Evolutionary conservation across 1,140 invertebrate genomes (phyloP).

Genomic region (Zaprionus vittiger): DNA sequence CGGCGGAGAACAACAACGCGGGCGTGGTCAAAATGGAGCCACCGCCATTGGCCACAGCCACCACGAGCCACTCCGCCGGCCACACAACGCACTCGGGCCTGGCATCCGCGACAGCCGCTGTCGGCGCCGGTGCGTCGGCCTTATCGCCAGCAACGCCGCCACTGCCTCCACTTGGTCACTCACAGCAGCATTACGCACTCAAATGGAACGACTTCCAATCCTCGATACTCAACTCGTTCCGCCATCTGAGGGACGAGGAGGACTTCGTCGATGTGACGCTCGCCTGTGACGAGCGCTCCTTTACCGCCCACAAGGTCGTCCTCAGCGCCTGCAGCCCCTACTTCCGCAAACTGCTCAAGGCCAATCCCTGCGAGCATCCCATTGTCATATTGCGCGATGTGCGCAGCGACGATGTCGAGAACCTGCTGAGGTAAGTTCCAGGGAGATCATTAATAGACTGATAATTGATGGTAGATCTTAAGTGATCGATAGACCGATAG

Average conservation of each 20-base stretch:
- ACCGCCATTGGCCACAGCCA: slow-evolving; percentile 77
- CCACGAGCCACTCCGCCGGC: slow-evolving; percentile 35
- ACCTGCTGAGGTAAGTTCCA: slow-evolving; percentile 89
- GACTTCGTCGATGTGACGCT: slow-evolving; percentile 96
- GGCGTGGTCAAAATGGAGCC: slow-evolving; percentile 84
- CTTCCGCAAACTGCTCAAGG: slow-evolving; percentile 94
- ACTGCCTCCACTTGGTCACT: slow-evolving; percentile 42
- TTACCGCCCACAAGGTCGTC: slow-evolving; percentile 96
- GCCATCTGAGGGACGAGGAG: slow-evolving; percentile 92
- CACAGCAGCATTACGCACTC: slow-evolving; percentile 93
- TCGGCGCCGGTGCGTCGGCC: slow-evolving; percentile 57
- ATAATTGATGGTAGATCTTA: not conserved
- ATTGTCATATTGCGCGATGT: slow-evolving; percentile 96
- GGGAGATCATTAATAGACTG: not conserved
- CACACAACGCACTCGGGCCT: slow-evolving; percentile 40
- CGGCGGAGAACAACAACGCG: slow-evolving; percentile 83
- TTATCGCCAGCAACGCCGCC: slow-evolving; percentile 68
- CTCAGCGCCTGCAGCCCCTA: slow-evolving; percentile 96
- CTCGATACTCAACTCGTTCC: slow-evolving; percentile 94
- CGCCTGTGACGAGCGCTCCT: slow-evolving; percentile 94
- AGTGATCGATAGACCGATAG: not conserved
- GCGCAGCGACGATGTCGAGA: slow-evolving; percentile 94
- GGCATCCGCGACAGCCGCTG: slow-evolving; percentile 61
- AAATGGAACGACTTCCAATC: slow-evolving; percentile 97
- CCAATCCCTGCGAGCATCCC: slow-evolving; percentile 96